These are phyloP conservation scores for Pristionchus maxplancki DNA, from an alignment of 2,888 invertebrate genomes.

Conservation along the genomic window DNA sequence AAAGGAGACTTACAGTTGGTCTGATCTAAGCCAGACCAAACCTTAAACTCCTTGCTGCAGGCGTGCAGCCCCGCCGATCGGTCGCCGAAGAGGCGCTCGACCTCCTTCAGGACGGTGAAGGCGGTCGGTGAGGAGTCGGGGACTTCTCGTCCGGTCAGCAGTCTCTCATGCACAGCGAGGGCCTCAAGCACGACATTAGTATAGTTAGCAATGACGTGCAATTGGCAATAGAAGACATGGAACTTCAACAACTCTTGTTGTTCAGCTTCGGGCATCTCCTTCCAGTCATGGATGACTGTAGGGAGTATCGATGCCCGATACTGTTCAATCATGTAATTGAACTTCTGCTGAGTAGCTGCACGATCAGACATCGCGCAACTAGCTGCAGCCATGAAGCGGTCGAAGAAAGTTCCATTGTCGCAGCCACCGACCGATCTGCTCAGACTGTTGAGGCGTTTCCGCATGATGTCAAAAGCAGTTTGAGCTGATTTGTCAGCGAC, in stretches of 20 bases:
- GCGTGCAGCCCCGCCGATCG: neutral
- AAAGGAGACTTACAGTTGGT: neutral
- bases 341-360: slow-evolving; percentile 20
- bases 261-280: neutral
- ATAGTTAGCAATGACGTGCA: slow-evolving; percentile 5
- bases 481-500: slow-evolving; percentile 30
- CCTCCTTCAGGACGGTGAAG: neutral
- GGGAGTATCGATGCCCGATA: neutral
- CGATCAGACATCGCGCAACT: slow-evolving; percentile 27
- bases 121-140: slow-evolving; percentile 1
- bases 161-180: neutral
- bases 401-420: neutral
- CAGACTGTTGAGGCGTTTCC: neutral
- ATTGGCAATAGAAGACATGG: slow-evolving; percentile 17
- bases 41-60: neutral
- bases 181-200: slow-evolving; percentile 31
- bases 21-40: neutral
- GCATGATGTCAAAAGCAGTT: slow-evolving; percentile 23
- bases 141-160: neutral
- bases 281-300: neutral
- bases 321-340: neutral
- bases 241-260: neutral
- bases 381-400: neutral
- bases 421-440: neutral
- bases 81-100: slow-evolving; percentile 25